Evolutionary conservation across 2,888 invertebrate species (phyloP), one percentile per base, ranked within the genome.

Genomic region (Clusia tigrina): DNA sequence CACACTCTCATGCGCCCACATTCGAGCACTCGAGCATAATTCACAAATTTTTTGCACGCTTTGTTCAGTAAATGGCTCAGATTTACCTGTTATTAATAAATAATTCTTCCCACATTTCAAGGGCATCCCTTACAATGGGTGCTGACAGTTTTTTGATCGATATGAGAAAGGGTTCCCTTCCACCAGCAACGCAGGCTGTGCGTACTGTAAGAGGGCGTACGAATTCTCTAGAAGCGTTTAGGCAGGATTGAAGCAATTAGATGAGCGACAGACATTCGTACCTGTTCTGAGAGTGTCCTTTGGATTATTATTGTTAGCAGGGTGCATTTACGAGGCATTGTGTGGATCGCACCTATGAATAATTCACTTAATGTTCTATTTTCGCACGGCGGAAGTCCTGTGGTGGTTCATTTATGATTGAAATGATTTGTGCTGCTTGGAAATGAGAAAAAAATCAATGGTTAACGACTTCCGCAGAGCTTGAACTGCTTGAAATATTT

Each of bases 131-230:
- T 12, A 6, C 42, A 6, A 9, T 42, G 42, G 42, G 42, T 32
- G 48, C 48, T 48, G 48, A 48, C 48, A 48, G 48, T 3, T 48
- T 48, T 18, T 6, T 48, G 48, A 48, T 48, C 48, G 20, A 48
- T 15, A 48, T 48, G 22, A 6, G 22, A 48, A 48, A 48, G 48
- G 48, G 48, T 48, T 42, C 48, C 32, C 32, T 32, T 12, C 6
- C 32, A 9, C 12, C 32, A 9, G 32, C n/a, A 15, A n/a, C 42
- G 6, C 42, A 42, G 6, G 12, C 32, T 9, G 6, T 6, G 6
- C 3, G 6, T 2, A 48, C 5, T 22, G 48, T 20, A 6, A 48
- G 22, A 2, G 20, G 20, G 5, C 3, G 22, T 48, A 48, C 3
- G 3, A 48, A 20, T 15, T 5, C 48, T 48, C 22, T 9, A 48